Evolutionary conservation across 1,140 invertebrate species (phyloP).

Genomic region (Sinella curviseta): DNA sequence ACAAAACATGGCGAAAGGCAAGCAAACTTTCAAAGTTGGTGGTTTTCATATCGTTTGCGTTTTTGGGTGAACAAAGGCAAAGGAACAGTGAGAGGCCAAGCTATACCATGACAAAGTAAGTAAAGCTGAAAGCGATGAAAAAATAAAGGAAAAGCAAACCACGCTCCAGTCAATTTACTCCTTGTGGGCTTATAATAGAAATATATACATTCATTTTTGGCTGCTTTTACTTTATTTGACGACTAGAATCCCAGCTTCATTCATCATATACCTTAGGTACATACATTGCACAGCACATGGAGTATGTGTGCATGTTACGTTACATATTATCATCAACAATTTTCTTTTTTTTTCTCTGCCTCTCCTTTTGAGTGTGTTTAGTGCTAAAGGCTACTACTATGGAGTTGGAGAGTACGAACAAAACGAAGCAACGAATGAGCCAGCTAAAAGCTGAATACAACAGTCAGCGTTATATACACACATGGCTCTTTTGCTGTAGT

Average conservation of each 20-base stretch:
- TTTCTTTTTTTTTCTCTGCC: neutral
- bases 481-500: neutral
- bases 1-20: neutral
- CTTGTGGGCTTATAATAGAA: neutral
- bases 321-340: neutral
- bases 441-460: too few species aligned
- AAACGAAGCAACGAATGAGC: neutral
- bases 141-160: slow-evolving; percentile 1
- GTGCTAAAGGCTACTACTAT: neutral
- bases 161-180: slow-evolving; percentile 19
- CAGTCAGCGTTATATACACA: too few species aligned
- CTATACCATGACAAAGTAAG: neutral
- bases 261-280: too few species aligned
- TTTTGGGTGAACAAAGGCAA: neutral
- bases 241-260: neutral
- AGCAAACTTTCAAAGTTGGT: too few species aligned
- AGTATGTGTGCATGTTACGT: neutral
- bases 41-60: too few species aligned
- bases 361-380: neutral
- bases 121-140: too few species aligned
- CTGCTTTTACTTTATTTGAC: neutral
- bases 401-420: too few species aligned
- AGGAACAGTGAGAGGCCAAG: neutral
- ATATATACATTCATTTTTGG: neutral
- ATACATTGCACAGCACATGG: too few species aligned